Percentiles rank a stretch among this genome's conserved stretches.
These are phyloP conservation scores for Leptinotarsa lineolata DNA, from an alignment of 1,140 invertebrate species.

Conservation along the genomic window DNA sequence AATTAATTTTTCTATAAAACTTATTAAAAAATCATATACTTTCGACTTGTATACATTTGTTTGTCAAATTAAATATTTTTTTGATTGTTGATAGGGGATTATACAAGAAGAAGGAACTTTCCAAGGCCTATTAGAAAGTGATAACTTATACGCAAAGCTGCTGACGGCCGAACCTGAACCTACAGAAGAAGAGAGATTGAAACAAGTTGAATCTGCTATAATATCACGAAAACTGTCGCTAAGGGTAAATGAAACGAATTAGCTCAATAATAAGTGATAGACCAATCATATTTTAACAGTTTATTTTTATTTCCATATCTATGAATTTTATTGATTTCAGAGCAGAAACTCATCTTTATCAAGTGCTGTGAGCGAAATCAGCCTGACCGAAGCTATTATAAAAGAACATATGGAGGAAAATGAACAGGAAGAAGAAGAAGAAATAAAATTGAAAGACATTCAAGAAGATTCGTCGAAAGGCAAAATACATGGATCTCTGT, in stretches of 20 bases:
- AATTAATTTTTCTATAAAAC: no score
- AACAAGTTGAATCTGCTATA: conserved; percentile 36
- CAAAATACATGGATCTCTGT: conserved; percentile 52
- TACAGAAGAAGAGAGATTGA: conserved; percentile 41
- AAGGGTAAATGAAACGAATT: conserved; percentile 36
- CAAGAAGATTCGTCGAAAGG: conserved; percentile 54
- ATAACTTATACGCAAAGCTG: conserved; percentile 66
- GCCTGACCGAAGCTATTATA: conserved; percentile 48
- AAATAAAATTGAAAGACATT: conserved; percentile 46
- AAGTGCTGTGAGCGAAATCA: conserved; percentile 48
- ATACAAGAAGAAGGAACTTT: conserved; percentile 72
- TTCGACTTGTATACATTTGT: no score
- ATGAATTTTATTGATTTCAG: conserved; percentile 27
- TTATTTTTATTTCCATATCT: background rate
- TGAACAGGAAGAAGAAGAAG: conserved; percentile 34
- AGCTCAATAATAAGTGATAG: background rate
- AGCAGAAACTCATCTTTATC: conserved; percentile 41
- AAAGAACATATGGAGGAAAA: conserved; percentile 42
- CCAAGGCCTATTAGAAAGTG: conserved; percentile 64
- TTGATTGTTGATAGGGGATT: conserved; percentile 35
- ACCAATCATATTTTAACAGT: background rate
- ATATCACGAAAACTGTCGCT: conserved; percentile 44
- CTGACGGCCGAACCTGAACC: conserved; percentile 50
- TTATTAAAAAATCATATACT: no score
- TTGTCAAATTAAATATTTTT: background rate